Base-by-base conservation (phyloP, 2,888 invertebrate species). In the Phytoseiulus persimilis region DNA sequence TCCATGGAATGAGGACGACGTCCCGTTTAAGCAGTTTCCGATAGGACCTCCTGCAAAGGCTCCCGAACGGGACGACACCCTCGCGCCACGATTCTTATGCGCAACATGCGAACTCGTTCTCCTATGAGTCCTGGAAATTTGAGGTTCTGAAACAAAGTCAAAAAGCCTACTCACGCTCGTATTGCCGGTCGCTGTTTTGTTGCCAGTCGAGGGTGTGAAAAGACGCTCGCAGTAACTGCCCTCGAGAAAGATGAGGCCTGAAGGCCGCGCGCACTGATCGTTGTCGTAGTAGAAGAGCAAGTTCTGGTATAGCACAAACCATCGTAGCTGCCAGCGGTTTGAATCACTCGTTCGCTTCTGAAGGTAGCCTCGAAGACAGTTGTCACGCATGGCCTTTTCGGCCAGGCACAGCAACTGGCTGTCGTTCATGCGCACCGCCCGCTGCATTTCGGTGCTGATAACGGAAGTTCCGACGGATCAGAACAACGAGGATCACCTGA, bases 201-300 rank as follows among this genome's bases (percentile, higher is more conserved):
- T 32, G 39, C 91, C 91, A 0, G 90, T 90, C 0, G 90, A 90
- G 32, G 91, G 91, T 32, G 92, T 92, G 92, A 95, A 95, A 91
- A 96, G 94, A 83, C 95, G 93, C 92, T 96, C 96, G 92, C 96
- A 96, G 93, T 96, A 97, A 91, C 96, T 96, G 0, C 97, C 97
- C 92, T 97, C 97, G 90, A 97, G 94, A 91, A 97, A 94, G 32
- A 97, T 94, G 31, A 97, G 95, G 0, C 97, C 97, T 0, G 96
- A 96, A 0, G 97, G 97, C 65, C 95, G 94, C 32, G 94, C 94
- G 91, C 95, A 95, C 92, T 89, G 89, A 92, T 97, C 97, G 90
- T 95, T 95, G 92, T 97, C 97, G 93, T 96, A 97, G 94, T 97
- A 97, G 93, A 97, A 97, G 91, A 97, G 93, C 92, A 97, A 93